Percentiles rank a stretch among this genome's conserved stretches.
phyloP scores from a whole-genome alignment of 1,140 invertebrate genomes.

The Piezodorus guildinii region DNA sequence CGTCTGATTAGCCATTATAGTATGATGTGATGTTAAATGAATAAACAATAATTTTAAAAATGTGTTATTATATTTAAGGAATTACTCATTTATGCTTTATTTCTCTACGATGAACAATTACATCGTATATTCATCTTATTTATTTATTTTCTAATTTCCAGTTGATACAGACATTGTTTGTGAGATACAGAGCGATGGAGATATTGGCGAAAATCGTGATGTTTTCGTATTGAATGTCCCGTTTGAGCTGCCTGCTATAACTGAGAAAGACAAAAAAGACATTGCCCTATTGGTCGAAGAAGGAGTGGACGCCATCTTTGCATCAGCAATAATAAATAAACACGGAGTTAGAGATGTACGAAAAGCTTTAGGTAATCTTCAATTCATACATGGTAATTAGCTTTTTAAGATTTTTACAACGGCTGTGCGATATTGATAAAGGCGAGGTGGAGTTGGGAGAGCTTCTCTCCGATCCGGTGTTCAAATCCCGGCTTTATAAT shows the following conservation, averaged over 20 bases:
- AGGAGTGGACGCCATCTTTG: constrained; percentile 40
- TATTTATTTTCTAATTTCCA: constrained; percentile 36
- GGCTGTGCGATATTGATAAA: no score
- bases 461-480: no score
- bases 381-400: not conserved
- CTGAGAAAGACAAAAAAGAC: constrained; percentile 64
- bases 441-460: no score
- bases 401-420: no score
- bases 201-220: constrained; percentile 36
- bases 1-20: no score
- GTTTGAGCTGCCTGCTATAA: constrained; percentile 66
- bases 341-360: constrained; percentile 10
- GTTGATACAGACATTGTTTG: constrained; percentile 39
- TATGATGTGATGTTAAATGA: no score
- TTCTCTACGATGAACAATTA: no score
- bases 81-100: no score
- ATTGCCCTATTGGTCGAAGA: constrained; percentile 61
- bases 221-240: constrained; percentile 66
- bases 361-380: constrained; percentile 15
- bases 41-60: no score
- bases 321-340: constrained; percentile 26
- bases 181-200: constrained; percentile 39
- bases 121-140: not conserved
- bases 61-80: no score
- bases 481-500: no score